Base-by-base conservation (phyloP, 2,888 invertebrate genomes). In the Arctia plantaginis region DNA sequence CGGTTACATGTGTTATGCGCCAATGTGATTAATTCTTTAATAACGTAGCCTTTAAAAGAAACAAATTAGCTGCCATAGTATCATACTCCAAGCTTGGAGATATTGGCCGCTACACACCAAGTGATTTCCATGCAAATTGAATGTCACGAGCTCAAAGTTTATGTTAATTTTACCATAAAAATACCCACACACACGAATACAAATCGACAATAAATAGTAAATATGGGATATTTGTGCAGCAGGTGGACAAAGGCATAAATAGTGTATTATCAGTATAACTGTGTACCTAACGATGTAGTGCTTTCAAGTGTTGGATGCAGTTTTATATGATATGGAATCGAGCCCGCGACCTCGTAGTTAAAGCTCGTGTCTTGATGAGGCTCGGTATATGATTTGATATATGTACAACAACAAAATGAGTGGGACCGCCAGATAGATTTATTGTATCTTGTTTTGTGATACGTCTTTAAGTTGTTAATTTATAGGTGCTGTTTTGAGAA, bases 341-440 rank as follows among this genome's bases (percentile, higher is more conserved):
- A 82, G 83, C 83, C 77, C 77, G 76, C 84, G 82, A 86, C 86
- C 85, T 83, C 69, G 77, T 78, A 88, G 88, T 87, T 87, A 88
- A 73, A 89, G 90, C 88, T 88, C 84, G 77, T 77, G 79, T 82
- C 84, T 89, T 90, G 89, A 89, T 83, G 88, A 87, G 83, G 77
- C 82, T 82, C 81, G 87, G 82, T 83, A 81, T 79, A 78, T 80
- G 73, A 66, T 76, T 84, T 86, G 86, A 87, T 79, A 80, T 86
- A 87, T 77, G 70, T 72, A 71, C 72, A 39, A 51, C 68, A 72
- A 77, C 77, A 69, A 69, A 77, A 69, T 71, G 68, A 80, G 73
- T 77, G 74, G 71, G 44, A 47, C 71, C 74, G 76, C 73, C 72
- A 80, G 75, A 76, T 79, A 81, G 77, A 62, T 62, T 82, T 83